These are phyloP conservation scores for Ophion obscuratus DNA, from an alignment of 2,888 invertebrate species.

Conservation along the genomic window DNA sequence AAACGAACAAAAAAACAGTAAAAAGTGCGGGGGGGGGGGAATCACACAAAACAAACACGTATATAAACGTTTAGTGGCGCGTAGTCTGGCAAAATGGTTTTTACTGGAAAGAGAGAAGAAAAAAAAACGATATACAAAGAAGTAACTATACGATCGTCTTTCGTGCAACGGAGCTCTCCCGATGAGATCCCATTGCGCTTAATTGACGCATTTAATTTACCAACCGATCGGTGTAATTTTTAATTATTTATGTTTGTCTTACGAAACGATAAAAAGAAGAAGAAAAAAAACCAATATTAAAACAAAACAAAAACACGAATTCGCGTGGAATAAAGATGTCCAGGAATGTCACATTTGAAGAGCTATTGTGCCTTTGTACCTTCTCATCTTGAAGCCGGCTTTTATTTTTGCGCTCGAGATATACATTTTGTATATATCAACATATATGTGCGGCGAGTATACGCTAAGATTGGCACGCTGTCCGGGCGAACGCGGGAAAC, in stretches of 20 bases:
- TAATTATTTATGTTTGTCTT: slow-evolving; percentile 81
- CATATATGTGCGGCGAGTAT: background rate
- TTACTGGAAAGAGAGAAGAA: slow-evolving; percentile 60
- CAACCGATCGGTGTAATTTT: slow-evolving; percentile 80
- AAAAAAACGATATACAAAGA: slow-evolving; percentile 72
- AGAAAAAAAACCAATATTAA: slow-evolving; percentile 41
- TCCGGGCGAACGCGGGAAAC: background rate
- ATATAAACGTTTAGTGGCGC: slow-evolving; percentile 54
- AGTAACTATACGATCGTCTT: slow-evolving; percentile 43
- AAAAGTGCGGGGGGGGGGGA: background rate
- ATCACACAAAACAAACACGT: slow-evolving; percentile 51
- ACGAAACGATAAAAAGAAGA: slow-evolving; percentile 70
- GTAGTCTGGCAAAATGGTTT: slow-evolving; percentile 64
- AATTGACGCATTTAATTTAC: slow-evolving; percentile 77
- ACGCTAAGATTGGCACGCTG: background rate
- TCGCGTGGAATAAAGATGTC: slow-evolving; percentile 72
- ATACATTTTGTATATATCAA: background rate
- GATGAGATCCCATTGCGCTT: slow-evolving; percentile 43
- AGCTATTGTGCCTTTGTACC: slow-evolving; percentile 75
- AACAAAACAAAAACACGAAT: slow-evolving; percentile 65
- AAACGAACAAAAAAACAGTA: slow-evolving; percentile 18
- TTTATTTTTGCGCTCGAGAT: slow-evolving; percentile 33
- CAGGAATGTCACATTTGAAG: slow-evolving; percentile 74
- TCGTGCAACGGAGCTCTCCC: slow-evolving; percentile 54
- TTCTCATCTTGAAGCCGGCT: slow-evolving; percentile 66